Percentiles rank a stretch among this genome's conserved stretches.
Conservation (phyloP, 2,797 vertebrate genomes). For the Sitta carolinensis region DNA sequence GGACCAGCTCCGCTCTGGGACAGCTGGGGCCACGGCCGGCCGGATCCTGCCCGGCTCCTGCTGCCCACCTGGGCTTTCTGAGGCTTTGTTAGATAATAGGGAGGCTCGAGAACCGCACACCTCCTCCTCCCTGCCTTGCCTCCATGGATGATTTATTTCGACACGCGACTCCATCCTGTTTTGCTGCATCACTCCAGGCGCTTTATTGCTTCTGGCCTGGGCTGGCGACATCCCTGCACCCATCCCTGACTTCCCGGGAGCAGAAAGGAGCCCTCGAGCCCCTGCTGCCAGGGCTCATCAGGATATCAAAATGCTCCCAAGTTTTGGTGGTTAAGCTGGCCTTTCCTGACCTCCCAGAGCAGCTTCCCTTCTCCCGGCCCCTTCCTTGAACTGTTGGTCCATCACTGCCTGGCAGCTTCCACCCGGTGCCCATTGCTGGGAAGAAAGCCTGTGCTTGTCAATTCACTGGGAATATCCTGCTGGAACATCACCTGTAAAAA, state of each 20-base stretch:
- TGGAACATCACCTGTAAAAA: neutral
- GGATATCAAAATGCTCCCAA: neutral
- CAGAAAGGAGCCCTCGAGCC: neutral
- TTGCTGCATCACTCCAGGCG: slow-evolving; percentile 62
- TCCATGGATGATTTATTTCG: slow-evolving; percentile 58
- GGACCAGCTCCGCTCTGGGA: neutral
- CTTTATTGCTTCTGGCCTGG: slow-evolving; percentile 33
- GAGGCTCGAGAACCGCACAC: neutral
- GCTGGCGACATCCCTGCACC: neutral
- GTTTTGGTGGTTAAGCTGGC: neutral
- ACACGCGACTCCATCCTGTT: slow-evolving; percentile 46
- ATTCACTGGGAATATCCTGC: neutral
- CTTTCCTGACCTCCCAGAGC: neutral
- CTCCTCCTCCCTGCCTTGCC: slow-evolving; percentile 28
- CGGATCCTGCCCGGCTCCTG: accelerated
- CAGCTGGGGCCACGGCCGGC: accelerated
- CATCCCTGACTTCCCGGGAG: neutral
- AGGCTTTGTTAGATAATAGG: slow-evolving; percentile 33
- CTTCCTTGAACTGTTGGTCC: neutral
- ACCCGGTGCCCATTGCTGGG: neutral
- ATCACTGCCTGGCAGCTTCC: neutral
- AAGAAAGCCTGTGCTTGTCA: neutral
- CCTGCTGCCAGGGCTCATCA: accelerated
- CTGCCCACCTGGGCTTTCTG: neutral
- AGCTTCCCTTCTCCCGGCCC: neutral